Evolutionary conservation across 2,113 vertebrate species (phyloP).

Genomic region (Albula goreensis): DNA sequence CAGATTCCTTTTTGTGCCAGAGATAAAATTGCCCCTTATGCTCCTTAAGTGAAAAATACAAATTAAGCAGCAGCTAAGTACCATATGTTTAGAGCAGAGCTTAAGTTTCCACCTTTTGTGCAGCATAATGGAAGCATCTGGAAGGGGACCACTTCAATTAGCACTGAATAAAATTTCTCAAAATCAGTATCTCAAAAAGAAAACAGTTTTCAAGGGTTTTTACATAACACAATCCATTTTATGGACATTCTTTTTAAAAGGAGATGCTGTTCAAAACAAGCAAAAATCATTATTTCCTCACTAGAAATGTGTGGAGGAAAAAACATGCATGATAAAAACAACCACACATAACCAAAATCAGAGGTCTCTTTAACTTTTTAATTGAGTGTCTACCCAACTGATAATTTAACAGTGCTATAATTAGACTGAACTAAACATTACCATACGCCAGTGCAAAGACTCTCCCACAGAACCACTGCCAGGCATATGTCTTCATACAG

Average conservation of each 20-base stretch:
- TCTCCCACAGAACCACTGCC: constrained; percentile 28
- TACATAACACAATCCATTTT: constrained; percentile 2
- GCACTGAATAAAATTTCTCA: constrained; percentile 39
- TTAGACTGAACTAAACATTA: constrained; percentile 64
- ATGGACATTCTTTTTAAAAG: constrained; percentile 31
- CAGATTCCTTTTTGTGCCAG: background rate
- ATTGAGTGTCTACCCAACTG: constrained; percentile 60
- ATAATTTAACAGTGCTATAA: constrained; percentile 56
- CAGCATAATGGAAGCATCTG: constrained; percentile 42
- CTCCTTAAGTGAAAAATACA: constrained; percentile 22
- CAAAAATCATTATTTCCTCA: constrained; percentile 50
- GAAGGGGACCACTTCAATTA: constrained; percentile 48
- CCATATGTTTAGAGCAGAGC: constrained; percentile 35
- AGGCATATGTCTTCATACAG: constrained; percentile 44
- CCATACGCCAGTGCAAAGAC: constrained; percentile 50
- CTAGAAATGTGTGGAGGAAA: constrained; percentile 60
- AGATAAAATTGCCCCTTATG: background rate
- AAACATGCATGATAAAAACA: constrained; percentile 49
- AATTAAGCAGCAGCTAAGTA: constrained; percentile 24
- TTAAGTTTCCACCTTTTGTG: constrained; percentile 35
- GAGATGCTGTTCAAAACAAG: constrained; percentile 35
- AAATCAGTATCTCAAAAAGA: constrained; percentile 12
- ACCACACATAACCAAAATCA: constrained; percentile 65
- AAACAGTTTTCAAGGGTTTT: constrained; percentile 11
- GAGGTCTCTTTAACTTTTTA: constrained; percentile 58